A percentile compares a stretch with the other conserved stretches of the same genome.
These are phyloP conservation scores for Eurypyga helias DNA, from an alignment of 2,113 vertebrate genomes.

Conservation along the genomic window DNA sequence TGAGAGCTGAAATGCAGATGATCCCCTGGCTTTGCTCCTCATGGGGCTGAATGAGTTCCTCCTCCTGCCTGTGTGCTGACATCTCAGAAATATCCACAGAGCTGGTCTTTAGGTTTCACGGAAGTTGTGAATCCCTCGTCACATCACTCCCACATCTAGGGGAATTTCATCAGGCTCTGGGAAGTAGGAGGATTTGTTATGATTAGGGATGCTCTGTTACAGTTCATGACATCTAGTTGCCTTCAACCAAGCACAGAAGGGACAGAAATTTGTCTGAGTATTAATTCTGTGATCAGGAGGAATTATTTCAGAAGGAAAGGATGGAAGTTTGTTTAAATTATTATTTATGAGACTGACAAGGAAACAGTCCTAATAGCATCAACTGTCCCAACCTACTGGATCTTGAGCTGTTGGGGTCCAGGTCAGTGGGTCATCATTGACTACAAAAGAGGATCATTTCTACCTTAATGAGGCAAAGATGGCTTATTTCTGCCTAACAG, in stretches of 20 bases:
- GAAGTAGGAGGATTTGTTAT: neutral
- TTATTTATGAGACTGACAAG: neutral
- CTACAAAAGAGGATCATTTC: conserved; percentile 48
- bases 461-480: conserved; percentile 58
- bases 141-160: neutral
- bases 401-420: conserved; percentile 16
- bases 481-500: conserved; percentile 34
- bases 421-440: conserved; percentile 48
- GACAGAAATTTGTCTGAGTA: neutral
- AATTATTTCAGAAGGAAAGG: neutral
- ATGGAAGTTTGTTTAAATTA: neutral
- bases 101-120: neutral
- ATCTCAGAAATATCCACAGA: neutral
- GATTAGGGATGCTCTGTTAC: neutral
- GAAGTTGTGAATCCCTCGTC: neutral
- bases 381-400: neutral
- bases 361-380: neutral
- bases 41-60: neutral
- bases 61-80: neutral
- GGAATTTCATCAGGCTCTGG: neutral
- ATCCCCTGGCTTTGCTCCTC: neutral
- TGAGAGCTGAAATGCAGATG: neutral
- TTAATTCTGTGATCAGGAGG: neutral
- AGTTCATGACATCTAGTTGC: neutral
- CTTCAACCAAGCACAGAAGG: neutral